Conservation (phyloP, 2,888 invertebrate species). For the Proisotoma minuta region DNA sequence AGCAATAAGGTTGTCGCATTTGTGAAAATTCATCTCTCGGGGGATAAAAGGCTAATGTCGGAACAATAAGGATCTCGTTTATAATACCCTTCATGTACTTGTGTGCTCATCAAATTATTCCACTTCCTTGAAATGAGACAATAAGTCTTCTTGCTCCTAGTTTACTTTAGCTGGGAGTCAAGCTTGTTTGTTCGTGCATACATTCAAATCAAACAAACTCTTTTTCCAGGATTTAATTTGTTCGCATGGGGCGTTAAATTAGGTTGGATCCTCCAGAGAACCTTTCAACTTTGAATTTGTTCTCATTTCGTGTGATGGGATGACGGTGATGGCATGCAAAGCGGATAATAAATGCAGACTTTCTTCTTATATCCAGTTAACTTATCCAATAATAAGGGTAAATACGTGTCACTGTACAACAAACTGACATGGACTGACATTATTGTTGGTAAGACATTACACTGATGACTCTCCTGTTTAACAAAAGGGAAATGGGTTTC, state of each 20-base stretch:
- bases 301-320: background rate
- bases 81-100: background rate
- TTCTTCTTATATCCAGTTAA: too few relatives aligned
- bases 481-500: conserved; percentile 42
- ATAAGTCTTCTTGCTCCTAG: too few relatives aligned
- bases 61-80: background rate
- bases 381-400: too few relatives aligned
- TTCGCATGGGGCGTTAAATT: conserved; percentile 47
- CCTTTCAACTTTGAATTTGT: conserved; percentile 5
- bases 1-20: conserved; percentile 27
- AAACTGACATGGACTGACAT: too few relatives aligned
- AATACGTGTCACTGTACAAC: too few relatives aligned
- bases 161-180: too few relatives aligned
- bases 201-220: conserved; percentile 9
- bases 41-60: background rate
- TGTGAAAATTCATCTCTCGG: conserved; percentile 20
- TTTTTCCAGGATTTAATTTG: conserved; percentile 16
- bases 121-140: too few relatives aligned
- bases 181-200: too few relatives aligned
- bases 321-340: conserved; percentile 2
- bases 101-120: conserved; percentile 31
- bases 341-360: conserved; percentile 3
- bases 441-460: background rate
- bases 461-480: background rate
- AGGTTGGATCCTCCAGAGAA: conserved; percentile 38